Conservation (phyloP, 2,888 invertebrate genomes). For the Tuberolachnus salignus region DNA sequence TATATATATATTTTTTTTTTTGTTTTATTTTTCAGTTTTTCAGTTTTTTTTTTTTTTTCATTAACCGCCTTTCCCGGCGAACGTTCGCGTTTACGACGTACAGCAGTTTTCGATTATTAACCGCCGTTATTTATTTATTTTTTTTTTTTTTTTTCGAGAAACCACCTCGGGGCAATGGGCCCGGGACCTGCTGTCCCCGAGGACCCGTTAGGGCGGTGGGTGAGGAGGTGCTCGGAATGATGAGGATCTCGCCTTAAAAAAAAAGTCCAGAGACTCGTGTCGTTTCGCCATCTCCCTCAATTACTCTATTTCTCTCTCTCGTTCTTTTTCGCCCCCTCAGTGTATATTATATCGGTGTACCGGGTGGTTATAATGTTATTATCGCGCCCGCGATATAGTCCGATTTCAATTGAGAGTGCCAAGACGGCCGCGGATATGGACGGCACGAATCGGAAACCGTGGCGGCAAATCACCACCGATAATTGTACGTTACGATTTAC, state of each 20-base stretch:
- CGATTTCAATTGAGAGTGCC: too few relatives aligned
- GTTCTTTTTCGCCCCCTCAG: too few relatives aligned
- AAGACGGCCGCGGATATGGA: too few relatives aligned
- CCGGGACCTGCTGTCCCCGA: not conserved
- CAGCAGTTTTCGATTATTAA: constrained; percentile 10
- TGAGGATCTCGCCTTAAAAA: constrained; percentile 10
- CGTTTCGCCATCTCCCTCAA: not conserved
- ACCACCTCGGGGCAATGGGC: not conserved
- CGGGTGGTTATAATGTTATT: too few relatives aligned
- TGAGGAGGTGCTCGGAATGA: not conserved
- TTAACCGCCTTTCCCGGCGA: constrained; percentile 7
- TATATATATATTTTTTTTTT: not conserved
- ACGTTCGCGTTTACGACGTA: constrained; percentile 1
- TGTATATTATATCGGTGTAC: too few relatives aligned
- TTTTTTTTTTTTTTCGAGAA: not conserved
- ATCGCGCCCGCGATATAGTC: too few relatives aligned
- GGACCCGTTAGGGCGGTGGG: too few relatives aligned
- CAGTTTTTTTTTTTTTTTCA: constrained; percentile 24
- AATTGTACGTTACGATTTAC: too few relatives aligned
- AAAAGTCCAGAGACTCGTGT: constrained; percentile 15
- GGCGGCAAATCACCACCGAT: too few relatives aligned
- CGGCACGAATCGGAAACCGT: too few relatives aligned
- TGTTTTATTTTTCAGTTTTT: constrained; percentile 13
- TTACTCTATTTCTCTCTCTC: not conserved
- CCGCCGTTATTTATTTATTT: not conserved